Conservation (phyloP, 1,140 invertebrate species). For the Zaprionus davidi region DNA sequence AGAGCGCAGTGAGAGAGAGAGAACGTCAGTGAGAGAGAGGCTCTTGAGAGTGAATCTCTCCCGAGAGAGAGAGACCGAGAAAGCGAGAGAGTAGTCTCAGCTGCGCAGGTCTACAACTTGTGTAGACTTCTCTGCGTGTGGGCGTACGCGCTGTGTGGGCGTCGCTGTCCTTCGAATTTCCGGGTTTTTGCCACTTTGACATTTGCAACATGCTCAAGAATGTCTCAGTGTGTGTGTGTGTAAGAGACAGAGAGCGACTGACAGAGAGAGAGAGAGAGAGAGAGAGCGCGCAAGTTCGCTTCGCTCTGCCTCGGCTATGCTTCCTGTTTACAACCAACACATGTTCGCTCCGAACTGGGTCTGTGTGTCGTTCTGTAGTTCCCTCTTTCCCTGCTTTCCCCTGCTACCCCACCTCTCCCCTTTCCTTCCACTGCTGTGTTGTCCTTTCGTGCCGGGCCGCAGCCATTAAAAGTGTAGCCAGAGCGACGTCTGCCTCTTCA, state of each 20-base stretch:
- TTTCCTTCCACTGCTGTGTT: slow-evolving; percentile 1
- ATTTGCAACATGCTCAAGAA: slow-evolving; percentile 74
- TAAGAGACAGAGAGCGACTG: slow-evolving; percentile 2
- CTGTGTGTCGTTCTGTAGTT: slow-evolving; percentile 42
- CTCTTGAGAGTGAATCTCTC: neutral
- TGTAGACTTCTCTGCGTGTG: slow-evolving; percentile 48
- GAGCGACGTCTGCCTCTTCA: neutral
- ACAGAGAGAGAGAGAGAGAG: neutral
- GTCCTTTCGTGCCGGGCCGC: slow-evolving; percentile 44
- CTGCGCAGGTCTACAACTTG: slow-evolving; percentile 38
- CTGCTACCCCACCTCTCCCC: neutral
- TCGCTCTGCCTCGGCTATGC: slow-evolving; percentile 39
- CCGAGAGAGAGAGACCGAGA: slow-evolving; percentile 4
- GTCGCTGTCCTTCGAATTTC: slow-evolving; percentile 81
- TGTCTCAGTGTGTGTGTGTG: neutral
- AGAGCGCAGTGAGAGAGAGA: slow-evolving; percentile 6
- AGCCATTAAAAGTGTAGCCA: slow-evolving; percentile 22
- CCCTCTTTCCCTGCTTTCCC: neutral
- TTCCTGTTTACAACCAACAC: slow-evolving; percentile 82
- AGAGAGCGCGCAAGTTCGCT: slow-evolving; percentile 18
- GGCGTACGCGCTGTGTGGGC: slow-evolving; percentile 51
- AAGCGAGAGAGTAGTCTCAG: neutral
- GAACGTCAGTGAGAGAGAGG: neutral
- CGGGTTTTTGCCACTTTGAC: slow-evolving; percentile 81
- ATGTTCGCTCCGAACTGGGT: slow-evolving; percentile 59